Evolutionary conservation across 2,888 invertebrate species (phyloP), one percentile per base, ranked within the genome.

Genomic region (Chydorus sphaericus): DNA sequence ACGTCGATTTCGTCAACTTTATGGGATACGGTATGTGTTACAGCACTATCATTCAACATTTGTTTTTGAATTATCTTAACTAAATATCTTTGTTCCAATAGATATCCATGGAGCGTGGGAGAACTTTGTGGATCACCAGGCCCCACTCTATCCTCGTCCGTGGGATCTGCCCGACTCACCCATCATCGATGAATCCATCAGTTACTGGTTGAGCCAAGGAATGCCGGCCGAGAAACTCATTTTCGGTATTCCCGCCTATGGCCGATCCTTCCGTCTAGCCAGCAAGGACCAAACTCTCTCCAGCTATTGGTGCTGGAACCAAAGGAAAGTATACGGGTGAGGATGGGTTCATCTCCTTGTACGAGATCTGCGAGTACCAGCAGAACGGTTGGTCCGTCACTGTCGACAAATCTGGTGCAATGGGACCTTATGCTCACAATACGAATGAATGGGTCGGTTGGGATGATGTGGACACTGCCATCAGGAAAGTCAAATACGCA

Each of bases 171-270:
- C 14, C 5, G 50, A 29, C 30, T 33, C 36, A 18, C 20, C 26
- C 33, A 14, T 26, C 14, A 26, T 31, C 33, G 68, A 78, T 7
- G 44, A 44, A 26, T 1, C 44, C 23, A 28, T 44, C 18, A 63
- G 70, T 31, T 72, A 72, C 59, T 80, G 78, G 77, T 60, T 79
- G 2, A 66, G 68, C 1, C 70, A 73, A 60, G 80, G 80, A 8
- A 78, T 77, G 1, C 71, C 75, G 3, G 69, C 75, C 1, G 69
- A 76, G 2, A 87, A 87, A 65, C 62, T 88, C 0, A 70, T 81
- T 1, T 60, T 87, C 1, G 87, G 88, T 0, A 68, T 85, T 28
- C 81, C 82, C 0, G 73, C 80, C 7, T 87, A 85, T 60, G 87
- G 85, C 0, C 75, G 80, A 54, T 74, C 79, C 0, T 88, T 81